These are phyloP conservation scores for Oncopeltus fasciatus DNA, from an alignment of 1,140 invertebrate genomes.

Conservation along the genomic window DNA sequence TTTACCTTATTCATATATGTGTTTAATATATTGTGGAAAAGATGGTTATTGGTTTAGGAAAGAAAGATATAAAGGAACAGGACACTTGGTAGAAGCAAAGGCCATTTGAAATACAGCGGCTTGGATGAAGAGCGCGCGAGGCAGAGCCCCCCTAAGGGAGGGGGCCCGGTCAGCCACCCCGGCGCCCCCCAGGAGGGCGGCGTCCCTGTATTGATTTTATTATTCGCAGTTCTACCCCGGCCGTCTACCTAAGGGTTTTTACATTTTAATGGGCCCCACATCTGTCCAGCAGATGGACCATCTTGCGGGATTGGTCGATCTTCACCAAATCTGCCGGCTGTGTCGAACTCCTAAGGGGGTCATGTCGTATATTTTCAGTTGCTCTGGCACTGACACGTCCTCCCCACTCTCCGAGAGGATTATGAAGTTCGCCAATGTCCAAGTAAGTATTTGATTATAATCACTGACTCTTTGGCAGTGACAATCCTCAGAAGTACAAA, in stretches of 20 bases:
- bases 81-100: too few relatives aligned
- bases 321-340: slow-evolving; percentile 22
- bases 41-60: too few relatives aligned
- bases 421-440: slow-evolving; percentile 17
- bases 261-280: not conserved
- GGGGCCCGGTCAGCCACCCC: not conserved
- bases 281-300: not conserved
- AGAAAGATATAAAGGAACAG: too few relatives aligned
- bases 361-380: slow-evolving; percentile 23
- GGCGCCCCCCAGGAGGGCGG: not conserved
- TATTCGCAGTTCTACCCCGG: not conserved
- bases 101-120: too few relatives aligned
- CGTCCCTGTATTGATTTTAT: not conserved
- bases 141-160: not conserved
- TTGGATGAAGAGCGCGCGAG: not conserved
- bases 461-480: too few relatives aligned
- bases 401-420: slow-evolving; percentile 15
- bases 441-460: too few relatives aligned
- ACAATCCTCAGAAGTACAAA: too few relatives aligned
- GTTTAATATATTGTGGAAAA: too few relatives aligned
- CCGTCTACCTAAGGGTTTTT: not conserved
- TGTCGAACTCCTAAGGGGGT: slow-evolving; percentile 19
- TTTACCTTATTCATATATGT: too few relatives aligned
- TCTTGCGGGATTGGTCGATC: slow-evolving; percentile 1
- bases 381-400: slow-evolving; percentile 4